Conservation (phyloP, 2,888 invertebrate species). For the Netelia virgata region DNA sequence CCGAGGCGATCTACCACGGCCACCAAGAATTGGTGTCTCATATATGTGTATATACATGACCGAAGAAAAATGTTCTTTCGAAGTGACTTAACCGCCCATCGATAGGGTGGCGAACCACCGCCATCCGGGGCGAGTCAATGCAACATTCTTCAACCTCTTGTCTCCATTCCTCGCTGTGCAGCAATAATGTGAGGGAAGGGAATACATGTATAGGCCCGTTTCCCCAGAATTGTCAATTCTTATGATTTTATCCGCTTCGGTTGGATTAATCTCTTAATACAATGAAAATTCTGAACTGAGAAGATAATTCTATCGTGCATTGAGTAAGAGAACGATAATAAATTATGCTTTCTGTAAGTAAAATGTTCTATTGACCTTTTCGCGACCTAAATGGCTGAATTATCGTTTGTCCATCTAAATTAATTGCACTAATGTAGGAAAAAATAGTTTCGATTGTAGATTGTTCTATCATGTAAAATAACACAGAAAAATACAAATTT, state of each 20-base stretch:
- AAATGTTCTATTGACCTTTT: too few species aligned
- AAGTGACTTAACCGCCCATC: slow-evolving; percentile 74
- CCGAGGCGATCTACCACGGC: slow-evolving; percentile 53
- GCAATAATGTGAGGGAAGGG: slow-evolving; percentile 17
- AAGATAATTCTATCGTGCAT: too few species aligned
- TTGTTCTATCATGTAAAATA: too few species aligned
- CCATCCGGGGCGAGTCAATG: slow-evolving; percentile 58
- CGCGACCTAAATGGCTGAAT: too few species aligned
- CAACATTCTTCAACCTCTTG: slow-evolving; percentile 55
- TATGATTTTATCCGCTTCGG: not conserved
- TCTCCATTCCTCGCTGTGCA: slow-evolving; percentile 23
- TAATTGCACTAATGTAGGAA: too few species aligned
- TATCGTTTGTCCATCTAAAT: not conserved
- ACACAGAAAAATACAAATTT: too few species aligned
- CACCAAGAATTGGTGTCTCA: slow-evolving; percentile 56
- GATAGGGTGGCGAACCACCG: slow-evolving; percentile 71
- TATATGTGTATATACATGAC: slow-evolving; percentile 35
- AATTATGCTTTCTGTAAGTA: too few species aligned
- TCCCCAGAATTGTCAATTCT: not conserved
- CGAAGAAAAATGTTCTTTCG: slow-evolving; percentile 75
- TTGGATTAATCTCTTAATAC: not conserved
- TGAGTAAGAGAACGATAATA: too few species aligned
- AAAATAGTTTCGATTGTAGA: too few species aligned
- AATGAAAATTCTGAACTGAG: not conserved
- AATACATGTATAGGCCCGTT: slow-evolving; percentile 18